Evolutionary conservation across 2,888 invertebrate genomes (phyloP).

Genomic region (Trichopria drosophilae): DNA sequence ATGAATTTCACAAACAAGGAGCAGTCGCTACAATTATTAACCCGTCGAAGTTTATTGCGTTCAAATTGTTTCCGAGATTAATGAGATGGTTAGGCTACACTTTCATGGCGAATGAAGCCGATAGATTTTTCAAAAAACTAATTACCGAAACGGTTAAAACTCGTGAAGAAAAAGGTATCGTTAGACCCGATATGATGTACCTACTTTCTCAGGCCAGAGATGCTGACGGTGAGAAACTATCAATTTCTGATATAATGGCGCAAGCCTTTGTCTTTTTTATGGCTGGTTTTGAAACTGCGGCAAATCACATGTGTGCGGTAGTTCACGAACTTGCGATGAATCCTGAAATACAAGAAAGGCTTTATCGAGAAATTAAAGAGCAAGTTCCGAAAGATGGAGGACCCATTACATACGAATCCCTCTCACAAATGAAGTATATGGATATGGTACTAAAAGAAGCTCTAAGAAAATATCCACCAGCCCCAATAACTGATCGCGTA

Average conservation of each 20-base stretch:
- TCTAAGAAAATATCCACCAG: constrained; percentile 52
- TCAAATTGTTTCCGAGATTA: constrained; percentile 28
- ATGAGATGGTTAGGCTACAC: constrained; percentile 19
- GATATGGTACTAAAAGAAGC: constrained; percentile 48
- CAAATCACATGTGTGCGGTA: constrained; percentile 43
- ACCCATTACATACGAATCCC: constrained; percentile 39
- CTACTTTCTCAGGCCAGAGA: constrained; percentile 44
- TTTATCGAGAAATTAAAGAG: constrained; percentile 47
- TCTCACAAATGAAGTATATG: constrained; percentile 44
- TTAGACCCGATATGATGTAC: constrained; percentile 46
- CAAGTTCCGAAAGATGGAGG: constrained; percentile 33
- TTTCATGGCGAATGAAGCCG: constrained; percentile 2
- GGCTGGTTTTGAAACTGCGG: constrained; percentile 49
- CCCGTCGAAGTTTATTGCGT: constrained; percentile 31
- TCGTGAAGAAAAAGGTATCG: constrained; percentile 34
- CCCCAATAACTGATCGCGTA: constrained; percentile 59
- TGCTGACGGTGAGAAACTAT: constrained; percentile 30
- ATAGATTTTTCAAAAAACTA: constrained; percentile 15
- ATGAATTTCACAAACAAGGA: constrained; percentile 49
- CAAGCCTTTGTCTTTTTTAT: constrained; percentile 58
- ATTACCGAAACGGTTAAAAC: constrained; percentile 28
- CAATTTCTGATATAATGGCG: constrained; percentile 55
- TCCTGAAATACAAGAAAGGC: constrained; percentile 40
- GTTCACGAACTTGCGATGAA: constrained; percentile 43
- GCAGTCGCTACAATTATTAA: constrained; percentile 35